Evolutionary conservation across 2,888 invertebrate genomes (phyloP).

Genomic region (Ennomos fuscantarius): DNA sequence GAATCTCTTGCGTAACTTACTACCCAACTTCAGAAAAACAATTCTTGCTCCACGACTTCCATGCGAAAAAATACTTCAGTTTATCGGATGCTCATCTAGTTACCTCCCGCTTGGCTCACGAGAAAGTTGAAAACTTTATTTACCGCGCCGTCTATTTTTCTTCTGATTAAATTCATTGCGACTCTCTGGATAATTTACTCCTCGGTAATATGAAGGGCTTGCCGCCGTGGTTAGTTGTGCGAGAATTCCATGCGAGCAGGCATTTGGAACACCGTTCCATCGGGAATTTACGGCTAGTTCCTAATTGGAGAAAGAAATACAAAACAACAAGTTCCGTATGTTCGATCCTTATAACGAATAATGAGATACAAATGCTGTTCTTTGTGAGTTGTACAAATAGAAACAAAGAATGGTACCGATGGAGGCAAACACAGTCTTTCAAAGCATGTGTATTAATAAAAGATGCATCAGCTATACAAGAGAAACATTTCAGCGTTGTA

Average conservation of each 20-base stretch:
- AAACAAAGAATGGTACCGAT: constrained; percentile 32
- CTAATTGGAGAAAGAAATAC: constrained; percentile 18
- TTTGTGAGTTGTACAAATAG: constrained; percentile 7
- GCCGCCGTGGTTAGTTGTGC: constrained; percentile 34
- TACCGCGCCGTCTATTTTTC: constrained; percentile 44
- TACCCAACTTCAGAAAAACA: constrained; percentile 42
- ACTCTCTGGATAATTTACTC: constrained; percentile 41
- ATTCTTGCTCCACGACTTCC: constrained; percentile 44
- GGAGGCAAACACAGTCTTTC: constrained; percentile 32
- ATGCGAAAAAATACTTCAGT: constrained; percentile 45
- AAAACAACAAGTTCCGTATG: constrained; percentile 3
- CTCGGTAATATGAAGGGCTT: constrained; percentile 28
- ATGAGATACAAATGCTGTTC: too few relatives aligned
- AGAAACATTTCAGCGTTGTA: constrained; percentile 44
- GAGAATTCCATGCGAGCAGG: constrained; percentile 32
- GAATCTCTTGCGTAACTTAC: constrained; percentile 41
- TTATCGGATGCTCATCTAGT: constrained; percentile 46
- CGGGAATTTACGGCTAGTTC: constrained; percentile 16
- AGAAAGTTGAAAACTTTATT: constrained; percentile 44
- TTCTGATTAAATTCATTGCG: constrained; percentile 46
- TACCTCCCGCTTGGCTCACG: constrained; percentile 40
- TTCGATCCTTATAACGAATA: neutral
- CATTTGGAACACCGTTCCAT: constrained; percentile 16
- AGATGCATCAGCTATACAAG: constrained; percentile 46
- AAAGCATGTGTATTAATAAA: constrained; percentile 41